Base-by-base conservation (phyloP, 35 echinoderm and acorn worm species). In the Ophiothrix spiculata region DNA sequence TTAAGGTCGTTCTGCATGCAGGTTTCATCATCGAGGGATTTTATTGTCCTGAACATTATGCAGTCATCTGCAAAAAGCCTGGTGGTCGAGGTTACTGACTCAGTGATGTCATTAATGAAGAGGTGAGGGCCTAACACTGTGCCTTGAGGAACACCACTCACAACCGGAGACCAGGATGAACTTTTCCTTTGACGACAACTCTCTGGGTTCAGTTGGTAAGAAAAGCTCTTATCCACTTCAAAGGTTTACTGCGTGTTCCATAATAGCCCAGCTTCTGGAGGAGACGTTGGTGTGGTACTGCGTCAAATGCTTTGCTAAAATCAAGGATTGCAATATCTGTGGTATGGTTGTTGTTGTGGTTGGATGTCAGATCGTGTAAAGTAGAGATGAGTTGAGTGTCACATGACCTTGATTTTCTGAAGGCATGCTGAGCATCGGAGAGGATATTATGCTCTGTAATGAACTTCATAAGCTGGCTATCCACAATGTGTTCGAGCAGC, bases 221-320 rank as follows among this genome's bases (percentile, higher is more conserved):
- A 40, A 88, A 91, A 33, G 81, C 16, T 19, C 39, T 31, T 19
- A 91, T 91, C 89, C 89, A 91, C 2, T 1, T 23, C 33, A 56
- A 6, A n/a, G 46, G 39, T 31, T 84, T 76, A 23, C n/a, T n/a
- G n/a, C n/a, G 45, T 31, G 25, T 69, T 4, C 60, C 60, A n/a
- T 69, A 69, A 69, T 12, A 78, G 1, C 85, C 81, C 56, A 90
- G 56, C 45, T 90, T 90, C 1, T 77, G 81, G 33, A 90, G 80
- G 33, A 90, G 37, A 19, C 39, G 45, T n/a, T 86, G 77, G 77
- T 91, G 90, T 6, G 90, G 76, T 32, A 91, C 83, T 14, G 39
- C 28, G 39, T 91, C 82, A 40, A 91, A 91, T 0, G 90, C 90
- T 74, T 91, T 91, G 29, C 75, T 64, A 64, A 91, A 91, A 36